Percentiles rank a stretch among this genome's conserved stretches.
Conservation (phyloP, 2,113 vertebrate genomes). For the Charina bottae region DNA sequence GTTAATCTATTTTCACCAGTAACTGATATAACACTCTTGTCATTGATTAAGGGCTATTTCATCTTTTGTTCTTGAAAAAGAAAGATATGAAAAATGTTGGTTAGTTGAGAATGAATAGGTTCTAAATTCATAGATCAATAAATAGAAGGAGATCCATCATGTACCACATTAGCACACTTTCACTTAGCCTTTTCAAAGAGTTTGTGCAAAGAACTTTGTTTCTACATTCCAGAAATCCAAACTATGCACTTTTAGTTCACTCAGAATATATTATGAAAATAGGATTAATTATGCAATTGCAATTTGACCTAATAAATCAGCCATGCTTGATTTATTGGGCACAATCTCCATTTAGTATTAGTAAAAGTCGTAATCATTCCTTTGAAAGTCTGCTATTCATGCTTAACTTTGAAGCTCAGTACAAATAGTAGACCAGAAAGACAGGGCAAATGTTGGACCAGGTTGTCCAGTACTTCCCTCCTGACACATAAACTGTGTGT, state of each 20-base stretch:
- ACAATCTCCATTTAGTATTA: neutral
- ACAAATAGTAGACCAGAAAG: neutral
- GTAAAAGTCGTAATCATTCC: neutral
- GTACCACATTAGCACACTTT: slow-evolving; percentile 36
- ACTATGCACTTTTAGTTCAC: neutral
- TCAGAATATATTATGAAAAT: slow-evolving; percentile 28
- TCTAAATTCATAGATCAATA: slow-evolving; percentile 49
- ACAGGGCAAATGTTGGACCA: neutral
- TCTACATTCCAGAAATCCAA: slow-evolving; percentile 19
- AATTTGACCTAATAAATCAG: slow-evolving; percentile 25
- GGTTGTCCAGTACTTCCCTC: neutral
- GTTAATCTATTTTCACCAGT: slow-evolving; percentile 26
- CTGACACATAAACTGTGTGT: neutral
- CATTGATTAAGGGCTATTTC: slow-evolving; percentile 53
- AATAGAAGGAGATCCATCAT: slow-evolving; percentile 50
- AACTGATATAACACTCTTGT: slow-evolving; percentile 39
- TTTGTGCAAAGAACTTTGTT: slow-evolving; percentile 43
- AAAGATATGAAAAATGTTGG: slow-evolving; percentile 51
- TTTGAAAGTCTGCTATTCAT: neutral
- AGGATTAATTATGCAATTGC: slow-evolving; percentile 12
- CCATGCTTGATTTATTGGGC: slow-evolving; percentile 8
- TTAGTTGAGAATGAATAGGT: slow-evolving; percentile 39
- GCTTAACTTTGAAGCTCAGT: neutral
- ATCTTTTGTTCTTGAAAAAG: slow-evolving; percentile 62
- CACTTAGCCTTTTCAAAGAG: slow-evolving; percentile 22